A percentile compares a stretch with the other conserved stretches of the same genome.
phyloP scores from a whole-genome alignment of 1,140 invertebrate genomes.

The Calliphora vicina region DNA sequence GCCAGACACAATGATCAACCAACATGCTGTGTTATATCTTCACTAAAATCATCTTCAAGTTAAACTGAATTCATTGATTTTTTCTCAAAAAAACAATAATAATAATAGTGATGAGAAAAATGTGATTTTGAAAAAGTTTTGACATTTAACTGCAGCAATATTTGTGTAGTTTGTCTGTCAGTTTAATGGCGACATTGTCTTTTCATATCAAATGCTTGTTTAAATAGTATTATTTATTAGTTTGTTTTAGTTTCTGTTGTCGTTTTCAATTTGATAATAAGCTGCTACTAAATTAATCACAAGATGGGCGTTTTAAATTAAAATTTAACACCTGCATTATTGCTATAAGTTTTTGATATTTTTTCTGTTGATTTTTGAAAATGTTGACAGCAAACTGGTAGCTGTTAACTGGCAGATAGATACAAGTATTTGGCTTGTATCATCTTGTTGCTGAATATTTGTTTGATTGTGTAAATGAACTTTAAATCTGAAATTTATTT shows the following conservation, averaged over 20 bases:
- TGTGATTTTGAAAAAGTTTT: neutral
- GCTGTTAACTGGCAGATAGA: too few relatives aligned
- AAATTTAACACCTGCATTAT: neutral
- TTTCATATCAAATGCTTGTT: neutral
- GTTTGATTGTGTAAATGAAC: neutral
- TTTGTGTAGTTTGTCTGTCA: neutral
- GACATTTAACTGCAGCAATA: neutral
- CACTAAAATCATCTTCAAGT: too few relatives aligned
- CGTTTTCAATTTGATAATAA: neutral
- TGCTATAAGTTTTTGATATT: neutral
- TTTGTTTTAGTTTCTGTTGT: neutral
- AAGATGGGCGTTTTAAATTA: neutral
- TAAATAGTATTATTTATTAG: neutral
- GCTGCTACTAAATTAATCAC: neutral
- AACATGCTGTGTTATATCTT: too few relatives aligned
- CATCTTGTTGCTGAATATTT: neutral
- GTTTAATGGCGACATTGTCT: slow-evolving; percentile 4
- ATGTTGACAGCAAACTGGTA: neutral
- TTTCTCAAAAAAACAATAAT: neutral
- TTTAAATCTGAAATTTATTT: neutral
- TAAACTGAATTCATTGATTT: too few relatives aligned
- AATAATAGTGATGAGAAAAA: neutral
- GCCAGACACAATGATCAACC: too few relatives aligned
- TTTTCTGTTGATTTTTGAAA: too few relatives aligned
- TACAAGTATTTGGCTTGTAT: too few relatives aligned